Evolutionary conservation across 1,140 invertebrate genomes (phyloP), one percentile per base, ranked within the genome.

Genomic region (Zaprionus ghesquierei): DNA sequence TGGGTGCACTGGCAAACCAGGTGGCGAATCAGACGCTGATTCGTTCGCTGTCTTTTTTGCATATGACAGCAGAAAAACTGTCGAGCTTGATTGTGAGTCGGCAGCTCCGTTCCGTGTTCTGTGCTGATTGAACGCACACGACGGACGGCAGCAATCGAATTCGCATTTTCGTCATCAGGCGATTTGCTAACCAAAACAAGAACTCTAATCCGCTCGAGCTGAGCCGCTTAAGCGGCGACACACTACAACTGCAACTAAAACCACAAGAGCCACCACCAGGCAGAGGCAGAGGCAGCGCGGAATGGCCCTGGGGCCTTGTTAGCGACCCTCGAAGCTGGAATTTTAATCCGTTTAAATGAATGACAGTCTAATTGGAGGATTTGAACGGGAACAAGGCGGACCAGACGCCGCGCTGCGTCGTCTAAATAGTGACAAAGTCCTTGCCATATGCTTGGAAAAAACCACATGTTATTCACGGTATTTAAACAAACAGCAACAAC

Each of bases 341-440:
- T 90, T 90, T 85, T 91, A 91, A 91, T 91, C 89, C 89, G 85
- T 85, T 91, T 91, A 91, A 91, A 91, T 91, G 89, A 91, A 91
- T 91, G 89, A 91, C 89, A 91, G 89, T 91, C 89, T 91, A 90
- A 91, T 91, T 91, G 89, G 89, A 91, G 89, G 81, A 89, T 91
- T 89, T 89, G 75, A 64, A 79, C 49, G 53, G 69, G 61, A 69
- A 73, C 55, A 49, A 58, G 58, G 13, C 33, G 23, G 29, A 29
- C 46, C 66, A 68, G 77, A 70, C 62, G 65, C 8, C 68, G n/a
- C n/a, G n/a, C n/a, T n/a, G n/a, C n/a, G n/a, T n/a, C n/a, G 60
- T 66, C 79, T 79, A 81, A 86, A 87, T 85, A 76, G 81, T 79
- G 81, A 90, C 90, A 91, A 90, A 86, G 89, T 90, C 79, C 79